Evolutionary conservation across 2,113 vertebrate species (phyloP), one percentile per base, ranked within the genome.

Genomic region (Indri indri): DNA sequence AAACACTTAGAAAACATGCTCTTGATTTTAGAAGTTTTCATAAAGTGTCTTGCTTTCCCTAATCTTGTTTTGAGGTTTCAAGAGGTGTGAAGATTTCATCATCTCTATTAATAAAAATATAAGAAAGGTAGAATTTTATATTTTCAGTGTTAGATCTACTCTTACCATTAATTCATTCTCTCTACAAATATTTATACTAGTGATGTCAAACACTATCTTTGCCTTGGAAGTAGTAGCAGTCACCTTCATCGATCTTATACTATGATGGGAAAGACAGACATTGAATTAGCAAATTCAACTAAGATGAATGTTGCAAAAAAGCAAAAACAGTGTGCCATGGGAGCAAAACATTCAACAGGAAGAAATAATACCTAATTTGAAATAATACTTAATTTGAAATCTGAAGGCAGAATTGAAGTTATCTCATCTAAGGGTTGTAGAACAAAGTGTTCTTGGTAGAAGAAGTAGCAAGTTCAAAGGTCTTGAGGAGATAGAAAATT

Each of bases 1-100:
- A 68, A 92, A 80, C 18, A 68, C 2, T 93, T 79, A 2, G 82
- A 94, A 94, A 63, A n/a, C 30, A 80, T 34, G 22, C 3, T 94
- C 8, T 88, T 90, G 16, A 94, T 85, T 95, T 81, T 70, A 88
- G 17, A 82, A 59, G 30, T 88, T 97, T 94, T 82, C 40, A 45
- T 17, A 50, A 73, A 79, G 22, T 80, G 3, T 57, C 14, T 68
- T 80, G 9, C 68, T 91, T 95, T 93, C 52, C 22, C 20, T 83
- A 47, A 59, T 52, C 22, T 54, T 27, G 20, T 76, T 77, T 74
- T 76, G 3, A 85, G 23, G 47, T 88, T 92, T 85, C 71, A 85
- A 90, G 65, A 92, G 61, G 37, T 57, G 6, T 80, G 5, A 93
- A 14, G 10, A 80, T 96, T 94, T 42, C 9, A 40, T 30, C 18